Base-by-base conservation (phyloP, 2,113 vertebrate species). In the Maccullochella peelii region DNA sequence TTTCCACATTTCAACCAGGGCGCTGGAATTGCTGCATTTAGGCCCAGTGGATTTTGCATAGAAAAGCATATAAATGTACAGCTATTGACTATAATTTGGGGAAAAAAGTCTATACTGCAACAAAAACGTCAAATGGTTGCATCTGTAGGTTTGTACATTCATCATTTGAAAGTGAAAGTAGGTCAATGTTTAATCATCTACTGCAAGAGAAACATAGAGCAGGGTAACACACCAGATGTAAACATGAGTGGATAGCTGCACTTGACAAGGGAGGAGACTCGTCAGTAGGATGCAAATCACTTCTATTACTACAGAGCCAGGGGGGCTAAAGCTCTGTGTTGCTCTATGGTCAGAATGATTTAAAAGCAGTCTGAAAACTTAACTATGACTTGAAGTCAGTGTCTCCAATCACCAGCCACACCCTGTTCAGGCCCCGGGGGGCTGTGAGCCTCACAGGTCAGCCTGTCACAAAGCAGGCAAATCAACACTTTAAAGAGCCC, bases 381-480 rank as follows among this genome's bases (percentile, higher is more conserved):
- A 81, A 65, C 80, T 77, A 50, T 78, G 87, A 90, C 79, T 86
- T 82, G 71, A 76, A 88, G 92, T 70, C 83, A 91, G 80, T 69
- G 83, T 89, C 92, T 94, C 89, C 89, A 90, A 91, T 91, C 89
- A 88, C n/a, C 62, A 62, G 84, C 89, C 93, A 90, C 94, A 91
- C 93, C 93, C 91, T 72, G 71, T 0, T 49, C 78, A 49, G 49
- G 65, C 75, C 83, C 71, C 5, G 40, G 6, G 47, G 50, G 91
- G 88, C 76, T 6, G 27, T 8, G n/a, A 73, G 79, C 86, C 88
- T 4, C 61, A 30, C 79, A 88, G 86, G 89, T 88, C 91, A 88
- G 70, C 55, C 74, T 58, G 73, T 44, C 73, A 92, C 88, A 93
- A 88, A 89, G 33, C 33, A 3, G 72, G 83, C 80, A 84, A 86